Evolutionary conservation across 1,140 invertebrate genomes (phyloP), one percentile per base, ranked within the genome.

Genomic region (Tenebrio molitor): DNA sequence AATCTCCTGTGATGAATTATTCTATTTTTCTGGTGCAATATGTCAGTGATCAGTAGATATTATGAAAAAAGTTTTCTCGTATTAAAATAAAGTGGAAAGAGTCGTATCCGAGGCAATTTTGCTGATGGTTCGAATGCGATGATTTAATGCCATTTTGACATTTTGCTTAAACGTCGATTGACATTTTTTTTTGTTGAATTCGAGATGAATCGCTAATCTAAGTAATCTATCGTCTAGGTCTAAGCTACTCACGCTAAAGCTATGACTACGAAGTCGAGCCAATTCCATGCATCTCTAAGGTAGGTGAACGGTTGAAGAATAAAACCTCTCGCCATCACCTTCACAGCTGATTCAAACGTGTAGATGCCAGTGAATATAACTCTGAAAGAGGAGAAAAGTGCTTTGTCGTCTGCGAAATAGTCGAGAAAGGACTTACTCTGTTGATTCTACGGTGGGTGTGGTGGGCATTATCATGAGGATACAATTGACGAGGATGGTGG

Each of bases 271-370:
- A 99, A 99, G 93, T 99, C 97, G 89, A 99, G 92, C 96, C 97
- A 99, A 92, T 99, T 99, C 97, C 97, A 99, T 90, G 96, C 95
- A 93, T 99, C 97, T 92, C 97, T 93, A 91, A 99, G 94, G 93
- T 99, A 99, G 89, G 97, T 98, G 91, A 98, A 98, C 88, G 92
- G 92, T 90, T 97, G 93, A 87, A 99, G 90, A 89, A 99, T 96
- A 91, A 99, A 98, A 89, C 97, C 97, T 90, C 97, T 91, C 85
- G 97, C 97, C 91, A 97, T 93, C 88, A 98, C 93, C 93, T 99
- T 99, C 87, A 98, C 93, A 86, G 95, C 92, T 85, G 96, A 97
- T 91, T 99, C 97, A 90, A 98, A 94, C 86, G 96, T 97, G 91
- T 99, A 99, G 91, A 99, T 98, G 87, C 94, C 95, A 87, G 97